phyloP scores from a whole-genome alignment of 2,797 vertebrate genomes.

The Melanitta fusca region DNA sequence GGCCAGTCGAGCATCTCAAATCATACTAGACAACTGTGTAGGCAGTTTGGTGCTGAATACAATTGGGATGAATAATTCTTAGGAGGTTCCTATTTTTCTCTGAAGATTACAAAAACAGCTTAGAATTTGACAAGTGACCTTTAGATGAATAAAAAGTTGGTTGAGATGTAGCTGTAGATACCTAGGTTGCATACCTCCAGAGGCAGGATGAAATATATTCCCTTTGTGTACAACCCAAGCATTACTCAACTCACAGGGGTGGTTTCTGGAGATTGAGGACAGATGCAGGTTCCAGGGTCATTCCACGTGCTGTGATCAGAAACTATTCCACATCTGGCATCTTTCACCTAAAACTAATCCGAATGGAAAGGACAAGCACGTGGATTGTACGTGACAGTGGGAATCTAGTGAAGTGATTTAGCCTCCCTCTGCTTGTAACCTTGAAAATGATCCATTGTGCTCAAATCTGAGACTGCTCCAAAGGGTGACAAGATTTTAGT shows the following conservation, averaged over 20 bases:
- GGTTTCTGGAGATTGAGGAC: not conserved
- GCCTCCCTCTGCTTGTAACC: not conserved
- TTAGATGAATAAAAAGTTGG: slow-evolving; percentile 1
- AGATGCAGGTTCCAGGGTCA: not conserved
- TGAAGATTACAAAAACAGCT: slow-evolving; percentile 20
- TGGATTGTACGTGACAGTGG: not conserved
- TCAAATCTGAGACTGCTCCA: not conserved
- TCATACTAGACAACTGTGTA: slow-evolving; percentile 45
- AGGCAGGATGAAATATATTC: not conserved
- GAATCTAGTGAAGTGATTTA: not conserved
- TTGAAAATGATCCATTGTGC: not conserved
- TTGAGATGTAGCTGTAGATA: slow-evolving; percentile 19
- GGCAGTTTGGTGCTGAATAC: slow-evolving; percentile 39
- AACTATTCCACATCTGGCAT: not conserved
- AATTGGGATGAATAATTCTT: slow-evolving; percentile 61
- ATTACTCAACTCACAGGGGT: not conserved
- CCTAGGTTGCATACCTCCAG: not conserved
- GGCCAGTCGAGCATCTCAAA: slow-evolving; percentile 54
- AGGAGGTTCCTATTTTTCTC: slow-evolving; percentile 38
- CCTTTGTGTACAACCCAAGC: not conserved
- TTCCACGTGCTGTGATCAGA: not conserved
- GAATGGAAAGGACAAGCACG: not conserved
- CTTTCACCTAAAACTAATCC: not conserved
- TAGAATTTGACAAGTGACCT: slow-evolving; percentile 52
- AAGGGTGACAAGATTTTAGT: not conserved